Base-by-base conservation (phyloP, 2,888 invertebrate genomes). In the Pristionchus entomophagus region DNA sequence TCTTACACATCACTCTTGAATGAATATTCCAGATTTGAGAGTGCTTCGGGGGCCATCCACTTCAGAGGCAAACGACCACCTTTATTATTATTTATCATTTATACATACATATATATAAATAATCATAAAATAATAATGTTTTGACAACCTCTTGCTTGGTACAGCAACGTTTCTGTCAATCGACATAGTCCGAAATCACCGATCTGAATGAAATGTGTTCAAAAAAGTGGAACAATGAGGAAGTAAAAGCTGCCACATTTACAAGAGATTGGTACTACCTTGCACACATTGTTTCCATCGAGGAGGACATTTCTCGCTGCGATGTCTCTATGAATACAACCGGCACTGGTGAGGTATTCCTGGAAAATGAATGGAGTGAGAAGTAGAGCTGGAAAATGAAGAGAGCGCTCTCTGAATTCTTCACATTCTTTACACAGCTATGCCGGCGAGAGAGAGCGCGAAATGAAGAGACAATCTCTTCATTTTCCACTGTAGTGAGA, bases 101-200 rank as follows among this genome's bases (percentile, higher is more conserved):
- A 22, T 8, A 56, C 19, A n/a, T 8, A 56, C 3, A 10, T 56
- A 22, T 45, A 14, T 45, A 2, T 56, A n/a, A n/a, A n/a, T n/a
- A n/a, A n/a, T n/a, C n/a, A n/a, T n/a, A n/a, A n/a, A n/a, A n/a
- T n/a, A n/a, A n/a, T n/a, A n/a, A n/a, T n/a, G n/a, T n/a, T n/a
- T n/a, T n/a, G n/a, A n/a, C n/a, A 87, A 73, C 73, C 92, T 53
- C 92, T 85, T 14, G 91, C 91, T 65, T 91, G 91, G 80, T 92
- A 92, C 12, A 92, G 77, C 0, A 91, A 88, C 1, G 88, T 88
- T 87, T 92, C 92, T 3, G 91, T 91, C 73, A 92, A 80, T 29
- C 92, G 89, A 83, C 92, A 92, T 59, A 92, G 86, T 17, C 92
- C 92, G 73, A 92, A 92, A 86, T 92, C 92, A 5, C 90, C 92